Percentiles rank a stretch among this genome's conserved stretches.
phyloP scores from a whole-genome alignment of 2,888 invertebrate species.

The Eumacrocentrus americanus region DNA sequence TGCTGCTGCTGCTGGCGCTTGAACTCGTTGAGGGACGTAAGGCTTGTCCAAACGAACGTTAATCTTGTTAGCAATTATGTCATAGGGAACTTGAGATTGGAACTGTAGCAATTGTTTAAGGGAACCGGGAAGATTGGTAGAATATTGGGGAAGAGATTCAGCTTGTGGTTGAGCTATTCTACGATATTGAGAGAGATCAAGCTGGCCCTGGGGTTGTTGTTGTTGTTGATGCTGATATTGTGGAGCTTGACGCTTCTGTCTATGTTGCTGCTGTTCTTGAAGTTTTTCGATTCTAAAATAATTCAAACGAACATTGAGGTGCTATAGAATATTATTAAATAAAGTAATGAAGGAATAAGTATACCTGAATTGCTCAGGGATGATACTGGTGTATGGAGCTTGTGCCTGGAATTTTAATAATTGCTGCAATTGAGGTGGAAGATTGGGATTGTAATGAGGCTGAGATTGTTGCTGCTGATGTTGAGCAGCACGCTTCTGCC shows the following conservation, averaged over 20 bases:
- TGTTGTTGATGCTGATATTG: slow-evolving; percentile 30
- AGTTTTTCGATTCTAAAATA: too few relatives aligned
- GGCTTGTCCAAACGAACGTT: slow-evolving; percentile 49
- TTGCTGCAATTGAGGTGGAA: slow-evolving; percentile 50
- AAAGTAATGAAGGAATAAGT: too few relatives aligned
- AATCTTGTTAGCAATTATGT: slow-evolving; percentile 55
- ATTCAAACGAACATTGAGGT: too few relatives aligned
- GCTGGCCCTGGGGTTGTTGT: slow-evolving; percentile 26
- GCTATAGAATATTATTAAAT: too few relatives aligned
- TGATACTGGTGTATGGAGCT: slow-evolving; percentile 54
- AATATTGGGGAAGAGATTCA: slow-evolving; percentile 39
- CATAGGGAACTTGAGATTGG: slow-evolving; percentile 42
- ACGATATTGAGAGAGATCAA: slow-evolving; percentile 35
- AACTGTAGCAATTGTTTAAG: slow-evolving; percentile 40
- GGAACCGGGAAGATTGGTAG: slow-evolving; percentile 35
- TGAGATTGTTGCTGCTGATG: slow-evolving; percentile 40
- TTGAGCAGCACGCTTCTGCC: slow-evolving; percentile 29
- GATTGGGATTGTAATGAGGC: slow-evolving; percentile 50
- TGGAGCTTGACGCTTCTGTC: slow-evolving; percentile 38
- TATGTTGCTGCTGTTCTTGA: slow-evolving; percentile 21
- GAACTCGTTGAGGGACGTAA: slow-evolving; percentile 52
- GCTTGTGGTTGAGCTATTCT: slow-evolving; percentile 40
- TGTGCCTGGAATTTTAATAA: slow-evolving; percentile 52
- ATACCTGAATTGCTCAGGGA: slow-evolving; percentile 55
- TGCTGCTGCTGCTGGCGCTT: slow-evolving; percentile 30